These are phyloP conservation scores for Yponomeuta plumbellus DNA, from an alignment of 2,888 invertebrate genomes.

Conservation along the genomic window DNA sequence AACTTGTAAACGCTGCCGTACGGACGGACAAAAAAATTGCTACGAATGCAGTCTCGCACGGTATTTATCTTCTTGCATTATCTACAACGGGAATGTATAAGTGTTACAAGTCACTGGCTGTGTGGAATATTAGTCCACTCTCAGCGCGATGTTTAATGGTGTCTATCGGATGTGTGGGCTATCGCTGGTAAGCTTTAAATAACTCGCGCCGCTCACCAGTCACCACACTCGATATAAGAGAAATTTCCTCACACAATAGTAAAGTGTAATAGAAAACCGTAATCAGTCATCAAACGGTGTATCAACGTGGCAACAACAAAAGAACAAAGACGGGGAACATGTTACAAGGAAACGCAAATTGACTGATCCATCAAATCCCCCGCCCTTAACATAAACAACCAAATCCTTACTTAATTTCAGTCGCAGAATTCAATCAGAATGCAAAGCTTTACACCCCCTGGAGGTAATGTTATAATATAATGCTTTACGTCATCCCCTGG, in stretches of 20 bases:
- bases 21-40: slow-evolving; percentile 59
- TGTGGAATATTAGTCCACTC: slow-evolving; percentile 43
- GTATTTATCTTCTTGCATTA: slow-evolving; percentile 45
- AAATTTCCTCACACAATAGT: not conserved
- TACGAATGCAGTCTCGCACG: slow-evolving; percentile 46
- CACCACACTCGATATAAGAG: not conserved
- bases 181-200: slow-evolving; percentile 6
- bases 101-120: slow-evolving; percentile 48
- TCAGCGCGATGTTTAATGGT: slow-evolving; percentile 42
- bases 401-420: slow-evolving; percentile 77
- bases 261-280: not conserved
- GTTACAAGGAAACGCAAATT: slow-evolving; percentile 53
- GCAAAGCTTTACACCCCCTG: slow-evolving; percentile 68
- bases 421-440: slow-evolving; percentile 74
- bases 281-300: slow-evolving; percentile 2
- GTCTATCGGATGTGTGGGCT: not conserved
- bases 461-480: slow-evolving; percentile 70
- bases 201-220: not conserved
- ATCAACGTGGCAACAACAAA: slow-evolving; percentile 24
- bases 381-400: slow-evolving; percentile 68
- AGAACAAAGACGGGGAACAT: slow-evolving; percentile 54
- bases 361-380: slow-evolving; percentile 65
- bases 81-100: slow-evolving; percentile 30
- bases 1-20: slow-evolving; percentile 50
- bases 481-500: slow-evolving; percentile 64